phyloP scores from a whole-genome alignment of 2,888 invertebrate genomes.

The Drosophila infuscata region DNA sequence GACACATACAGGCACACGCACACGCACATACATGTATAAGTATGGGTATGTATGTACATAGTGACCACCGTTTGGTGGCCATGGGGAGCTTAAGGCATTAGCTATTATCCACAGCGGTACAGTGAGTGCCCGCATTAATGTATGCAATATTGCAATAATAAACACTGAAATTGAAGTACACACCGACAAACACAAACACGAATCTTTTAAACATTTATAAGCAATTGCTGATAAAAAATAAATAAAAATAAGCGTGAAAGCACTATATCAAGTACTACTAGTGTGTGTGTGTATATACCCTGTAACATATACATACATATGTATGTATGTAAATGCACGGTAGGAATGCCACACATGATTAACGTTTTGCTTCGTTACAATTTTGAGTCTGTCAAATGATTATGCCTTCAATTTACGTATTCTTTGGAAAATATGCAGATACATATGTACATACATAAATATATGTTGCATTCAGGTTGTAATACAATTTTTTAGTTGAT shows the following conservation, averaged over 20 bases:
- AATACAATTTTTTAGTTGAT: background rate
- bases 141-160: constrained; percentile 52
- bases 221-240: constrained; percentile 27
- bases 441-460: background rate
- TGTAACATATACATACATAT: background rate
- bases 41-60: background rate
- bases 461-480: background rate
- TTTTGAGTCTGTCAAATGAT: background rate
- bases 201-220: constrained; percentile 22
- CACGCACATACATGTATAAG: no score
- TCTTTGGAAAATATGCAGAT: no score
- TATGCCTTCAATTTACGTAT: background rate
- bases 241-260: background rate
- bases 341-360: background rate
- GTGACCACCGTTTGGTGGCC: background rate
- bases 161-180: constrained; percentile 41
- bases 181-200: constrained; percentile 11
- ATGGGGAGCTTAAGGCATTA: constrained; percentile 1
- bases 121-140: constrained; percentile 44
- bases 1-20: constrained; percentile 13
- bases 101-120: constrained; percentile 21
- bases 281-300: background rate
- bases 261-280: background rate
- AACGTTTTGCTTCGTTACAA: background rate
- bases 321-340: background rate